A percentile compares a stretch with the other conserved stretches of the same genome.
Evolutionary conservation across 2,888 invertebrate genomes (phyloP).

Genomic region (Pycnomerus fuliginosus): DNA sequence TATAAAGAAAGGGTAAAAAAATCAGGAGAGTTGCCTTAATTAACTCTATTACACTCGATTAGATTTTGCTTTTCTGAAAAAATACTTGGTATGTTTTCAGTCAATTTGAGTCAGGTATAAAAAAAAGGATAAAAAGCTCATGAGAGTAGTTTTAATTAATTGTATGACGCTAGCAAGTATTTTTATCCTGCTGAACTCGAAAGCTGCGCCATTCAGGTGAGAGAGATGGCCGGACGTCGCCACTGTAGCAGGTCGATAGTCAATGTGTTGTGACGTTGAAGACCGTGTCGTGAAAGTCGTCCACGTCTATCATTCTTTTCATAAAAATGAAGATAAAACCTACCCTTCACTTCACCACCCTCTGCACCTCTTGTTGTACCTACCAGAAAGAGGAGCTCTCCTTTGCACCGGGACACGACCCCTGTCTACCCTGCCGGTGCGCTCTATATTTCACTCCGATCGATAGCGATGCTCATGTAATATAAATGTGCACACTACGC

Average conservation of each 20-base stretch:
- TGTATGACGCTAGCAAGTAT: neutral
- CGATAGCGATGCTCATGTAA: slow-evolving; percentile 35
- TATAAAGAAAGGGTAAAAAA: too few relatives aligned
- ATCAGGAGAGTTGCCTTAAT: too few relatives aligned
- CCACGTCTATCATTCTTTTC: slow-evolving; percentile 4
- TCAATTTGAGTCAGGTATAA: too few relatives aligned
- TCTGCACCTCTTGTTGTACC: slow-evolving; percentile 22
- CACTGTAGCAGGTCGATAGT: slow-evolving; percentile 12
- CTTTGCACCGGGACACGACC: slow-evolving; percentile 14
- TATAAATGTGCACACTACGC: slow-evolving; percentile 25
- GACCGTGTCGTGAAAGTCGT: slow-evolving; percentile 4
- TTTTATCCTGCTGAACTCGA: neutral
- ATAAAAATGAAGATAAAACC: slow-evolving; percentile 14
- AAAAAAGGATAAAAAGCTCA: too few relatives aligned
- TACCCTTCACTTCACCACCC: slow-evolving; percentile 11
- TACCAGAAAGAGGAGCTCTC: slow-evolving; percentile 18
- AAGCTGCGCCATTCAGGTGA: slow-evolving; percentile 8
- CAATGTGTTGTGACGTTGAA: neutral
- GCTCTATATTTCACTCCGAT: slow-evolving; percentile 31
- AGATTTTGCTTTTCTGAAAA: too few relatives aligned
- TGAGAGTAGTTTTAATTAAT: too few relatives aligned
- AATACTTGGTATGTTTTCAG: too few relatives aligned
- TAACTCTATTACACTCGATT: too few relatives aligned
- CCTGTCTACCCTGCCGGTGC: slow-evolving; percentile 20
- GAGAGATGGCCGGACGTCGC: slow-evolving; percentile 7